Evolutionary conservation across 2,113 vertebrate genomes (phyloP).

Genomic region (Ptilorrhoa leucosticta): DNA sequence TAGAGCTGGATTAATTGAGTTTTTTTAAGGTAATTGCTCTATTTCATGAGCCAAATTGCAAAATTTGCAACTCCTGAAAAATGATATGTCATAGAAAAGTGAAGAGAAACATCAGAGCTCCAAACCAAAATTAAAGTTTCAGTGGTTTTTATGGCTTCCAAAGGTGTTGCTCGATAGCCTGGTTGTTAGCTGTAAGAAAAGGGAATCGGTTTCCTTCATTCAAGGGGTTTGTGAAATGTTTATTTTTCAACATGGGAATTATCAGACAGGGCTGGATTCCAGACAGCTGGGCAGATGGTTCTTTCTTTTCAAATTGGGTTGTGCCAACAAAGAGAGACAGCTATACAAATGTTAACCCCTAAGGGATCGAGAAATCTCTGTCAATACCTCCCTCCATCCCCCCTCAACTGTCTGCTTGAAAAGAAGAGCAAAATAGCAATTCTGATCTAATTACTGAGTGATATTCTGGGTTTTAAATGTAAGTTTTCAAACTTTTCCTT

Average conservation of each 20-base stretch:
- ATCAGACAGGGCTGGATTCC: constrained; percentile 35
- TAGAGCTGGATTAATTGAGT: background rate
- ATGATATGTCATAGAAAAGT: background rate
- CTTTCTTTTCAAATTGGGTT: constrained; percentile 49
- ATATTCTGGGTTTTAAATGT: background rate
- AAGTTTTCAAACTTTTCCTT: background rate
- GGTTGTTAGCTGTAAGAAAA: background rate
- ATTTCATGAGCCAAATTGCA: background rate
- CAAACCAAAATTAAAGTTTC: background rate
- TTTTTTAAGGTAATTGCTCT: background rate
- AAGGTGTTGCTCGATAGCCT: background rate
- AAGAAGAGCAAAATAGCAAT: background rate
- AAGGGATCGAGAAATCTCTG: constrained; percentile 13
- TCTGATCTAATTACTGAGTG: background rate
- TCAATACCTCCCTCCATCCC: background rate
- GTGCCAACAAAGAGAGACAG: constrained; percentile 59
- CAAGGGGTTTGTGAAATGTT: constrained; percentile 9
- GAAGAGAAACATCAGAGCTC: background rate
- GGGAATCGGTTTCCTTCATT: background rate
- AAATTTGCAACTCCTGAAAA: background rate
- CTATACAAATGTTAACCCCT: constrained; percentile 53
- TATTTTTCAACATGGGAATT: constrained; percentile 40
- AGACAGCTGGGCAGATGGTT: constrained; percentile 70
- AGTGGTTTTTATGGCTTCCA: background rate
- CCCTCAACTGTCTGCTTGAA: background rate